phyloP scores from a whole-genome alignment of 2,888 invertebrate species.

The Alloplasta piceator region DNA sequence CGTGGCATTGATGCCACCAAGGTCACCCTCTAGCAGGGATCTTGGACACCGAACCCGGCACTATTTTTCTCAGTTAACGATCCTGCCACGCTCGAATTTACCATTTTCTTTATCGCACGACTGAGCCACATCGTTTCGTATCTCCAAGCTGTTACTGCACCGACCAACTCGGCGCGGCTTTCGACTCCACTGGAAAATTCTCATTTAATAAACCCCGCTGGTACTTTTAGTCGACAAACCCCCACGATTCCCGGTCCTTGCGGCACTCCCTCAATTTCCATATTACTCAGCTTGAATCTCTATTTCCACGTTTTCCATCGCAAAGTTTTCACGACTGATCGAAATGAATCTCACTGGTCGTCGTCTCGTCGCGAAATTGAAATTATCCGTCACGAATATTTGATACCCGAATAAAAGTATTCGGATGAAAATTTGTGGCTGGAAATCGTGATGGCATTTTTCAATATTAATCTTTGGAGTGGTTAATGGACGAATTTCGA shows the following conservation, averaged over 20 bases:
- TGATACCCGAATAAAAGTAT: too few relatives aligned
- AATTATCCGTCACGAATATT: too few relatives aligned
- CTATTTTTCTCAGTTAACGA: too few relatives aligned
- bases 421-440: conserved; percentile 4
- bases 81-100: conserved; percentile 52
- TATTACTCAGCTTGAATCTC: conserved; percentile 50
- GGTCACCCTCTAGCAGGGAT: too few relatives aligned
- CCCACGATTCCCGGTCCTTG: conserved; percentile 22
- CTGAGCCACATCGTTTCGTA: conserved; percentile 34
- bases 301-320: conserved; percentile 3
- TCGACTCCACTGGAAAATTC: conserved; percentile 18
- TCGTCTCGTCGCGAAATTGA: not conserved
- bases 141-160: not conserved
- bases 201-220: conserved; percentile 38
- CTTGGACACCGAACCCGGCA: too few relatives aligned
- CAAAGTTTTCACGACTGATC: conserved; percentile 9
- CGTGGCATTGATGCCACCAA: too few relatives aligned
- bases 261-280: conserved; percentile 52
- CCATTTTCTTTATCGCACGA: conserved; percentile 55
- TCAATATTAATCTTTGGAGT: too few relatives aligned
- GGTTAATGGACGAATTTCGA: too few relatives aligned
- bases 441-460: too few relatives aligned
- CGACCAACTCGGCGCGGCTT: conserved; percentile 22
- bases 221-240: too few relatives aligned
- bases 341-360: conserved; percentile 6